phyloP scores from a whole-genome alignment of 2,113 vertebrate species.

The Platichthys flesus region DNA sequence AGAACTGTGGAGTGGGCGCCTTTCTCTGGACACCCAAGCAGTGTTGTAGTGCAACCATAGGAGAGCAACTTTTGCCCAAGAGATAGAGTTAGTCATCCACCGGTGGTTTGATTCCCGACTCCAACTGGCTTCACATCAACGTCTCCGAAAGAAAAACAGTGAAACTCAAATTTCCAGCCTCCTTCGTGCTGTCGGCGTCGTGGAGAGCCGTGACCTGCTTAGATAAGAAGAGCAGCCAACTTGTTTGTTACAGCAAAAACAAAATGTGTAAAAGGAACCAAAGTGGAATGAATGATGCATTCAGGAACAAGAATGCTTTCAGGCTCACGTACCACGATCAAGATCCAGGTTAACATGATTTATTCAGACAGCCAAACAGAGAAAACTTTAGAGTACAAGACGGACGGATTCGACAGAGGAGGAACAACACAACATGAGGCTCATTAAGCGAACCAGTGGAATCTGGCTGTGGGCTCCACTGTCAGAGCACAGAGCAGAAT shows the following conservation, averaged over 20 bases:
- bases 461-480: not conserved
- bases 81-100: too few species aligned
- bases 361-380: slow-evolving; percentile 10
- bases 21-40: too few species aligned
- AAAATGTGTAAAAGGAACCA: not conserved
- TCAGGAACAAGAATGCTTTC: slow-evolving; percentile 11
- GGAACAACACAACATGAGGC: not conserved
- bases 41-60: too few species aligned
- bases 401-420: not conserved
- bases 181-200: not conserved
- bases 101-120: too few species aligned
- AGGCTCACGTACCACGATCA: not conserved
- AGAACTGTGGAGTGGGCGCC: too few species aligned
- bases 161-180: not conserved
- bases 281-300: slow-evolving; percentile 8
- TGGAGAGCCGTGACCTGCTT: not conserved
- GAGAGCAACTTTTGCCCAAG: too few species aligned
- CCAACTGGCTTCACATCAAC: too few species aligned
- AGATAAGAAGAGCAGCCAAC: slow-evolving; percentile 9
- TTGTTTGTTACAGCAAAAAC: not conserved
- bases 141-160: too few species aligned
- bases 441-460: not conserved
- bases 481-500: not conserved
- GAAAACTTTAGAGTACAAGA: not conserved
- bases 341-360: not conserved